phyloP scores from a whole-genome alignment of 35 echinoderm and acorn worm genomes.

The Hemicentrotus pulcherrimus region DNA sequence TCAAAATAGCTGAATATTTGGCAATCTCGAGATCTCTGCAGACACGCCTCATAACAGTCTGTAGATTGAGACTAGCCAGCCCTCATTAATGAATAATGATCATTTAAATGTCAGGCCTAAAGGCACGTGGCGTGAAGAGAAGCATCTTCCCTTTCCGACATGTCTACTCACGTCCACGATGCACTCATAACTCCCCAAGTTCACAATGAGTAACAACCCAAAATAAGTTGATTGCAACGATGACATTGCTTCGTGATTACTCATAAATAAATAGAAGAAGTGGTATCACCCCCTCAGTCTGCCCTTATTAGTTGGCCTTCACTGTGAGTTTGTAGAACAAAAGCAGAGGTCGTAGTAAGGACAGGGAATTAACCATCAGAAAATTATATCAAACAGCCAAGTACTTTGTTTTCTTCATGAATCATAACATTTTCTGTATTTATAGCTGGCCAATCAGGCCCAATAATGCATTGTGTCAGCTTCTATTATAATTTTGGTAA shows the following conservation, averaged over 20 bases:
- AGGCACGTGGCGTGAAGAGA: not conserved
- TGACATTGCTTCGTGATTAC: constrained; percentile 16
- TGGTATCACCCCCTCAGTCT: not conserved
- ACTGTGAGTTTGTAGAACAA: not conserved
- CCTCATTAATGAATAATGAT: constrained; percentile 5
- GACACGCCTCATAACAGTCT: too few relatives aligned
- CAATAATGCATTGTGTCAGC: too few relatives aligned
- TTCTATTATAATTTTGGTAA: too few relatives aligned
- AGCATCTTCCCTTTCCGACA: not conserved
- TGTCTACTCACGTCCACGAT: not conserved
- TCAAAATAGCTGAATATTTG: too few relatives aligned
- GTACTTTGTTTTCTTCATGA: too few relatives aligned
- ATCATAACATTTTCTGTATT: too few relatives aligned
- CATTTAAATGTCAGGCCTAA: not conserved
- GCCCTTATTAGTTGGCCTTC: not conserved
- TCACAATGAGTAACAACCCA: constrained; percentile 9
- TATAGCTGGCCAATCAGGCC: too few relatives aligned
- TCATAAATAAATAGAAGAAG: not conserved
- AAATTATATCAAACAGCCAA: too few relatives aligned
- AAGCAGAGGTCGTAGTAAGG: not conserved
- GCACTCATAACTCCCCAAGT: not conserved
- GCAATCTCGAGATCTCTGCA: too few relatives aligned
- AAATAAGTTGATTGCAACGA: not conserved
- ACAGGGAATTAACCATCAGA: too few relatives aligned
- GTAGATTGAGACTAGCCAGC: not conserved